Percentiles rank a stretch among this genome's conserved stretches.
Evolutionary conservation across 64 coral and sea anemone genomes (phyloP).

Genomic region (Porites lutea): DNA sequence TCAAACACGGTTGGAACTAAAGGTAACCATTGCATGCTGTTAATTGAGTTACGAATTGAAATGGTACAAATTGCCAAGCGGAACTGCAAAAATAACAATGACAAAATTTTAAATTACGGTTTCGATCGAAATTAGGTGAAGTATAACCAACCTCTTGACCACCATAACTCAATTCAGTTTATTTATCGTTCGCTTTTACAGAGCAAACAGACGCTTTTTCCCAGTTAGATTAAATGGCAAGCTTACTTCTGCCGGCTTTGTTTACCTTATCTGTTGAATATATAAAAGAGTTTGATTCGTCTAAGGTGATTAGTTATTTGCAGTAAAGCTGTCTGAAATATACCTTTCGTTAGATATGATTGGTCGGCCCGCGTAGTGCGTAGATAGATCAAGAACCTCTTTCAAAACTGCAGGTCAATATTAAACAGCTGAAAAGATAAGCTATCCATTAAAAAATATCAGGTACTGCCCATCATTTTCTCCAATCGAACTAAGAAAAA

Average conservation of each 20-base stretch:
- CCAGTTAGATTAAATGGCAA: background rate
- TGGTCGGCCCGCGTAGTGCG: background rate
- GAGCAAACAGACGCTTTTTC: background rate
- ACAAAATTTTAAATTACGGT: background rate
- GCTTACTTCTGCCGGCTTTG: background rate
- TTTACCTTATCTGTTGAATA: background rate
- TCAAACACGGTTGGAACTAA: background rate
- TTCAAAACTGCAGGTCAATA: background rate
- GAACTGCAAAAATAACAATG: background rate
- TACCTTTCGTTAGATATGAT: background rate
- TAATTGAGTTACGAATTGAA: background rate
- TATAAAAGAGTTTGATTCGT: background rate
- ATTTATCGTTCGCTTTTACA: background rate
- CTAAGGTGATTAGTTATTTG: background rate
- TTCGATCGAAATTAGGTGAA: background rate
- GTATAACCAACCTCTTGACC: too few relatives aligned
- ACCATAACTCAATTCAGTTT: background rate
- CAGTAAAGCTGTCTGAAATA: conserved; percentile 33
- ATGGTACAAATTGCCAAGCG: background rate
- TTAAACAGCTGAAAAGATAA: conserved; percentile 43
- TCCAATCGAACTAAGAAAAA: background rate
- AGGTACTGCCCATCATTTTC: background rate
- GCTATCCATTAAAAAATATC: background rate
- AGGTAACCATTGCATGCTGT: background rate
- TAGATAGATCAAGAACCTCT: conserved; percentile 18